phyloP scores from a whole-genome alignment of 2,888 invertebrate species.

The Drosophila bunnanda region DNA sequence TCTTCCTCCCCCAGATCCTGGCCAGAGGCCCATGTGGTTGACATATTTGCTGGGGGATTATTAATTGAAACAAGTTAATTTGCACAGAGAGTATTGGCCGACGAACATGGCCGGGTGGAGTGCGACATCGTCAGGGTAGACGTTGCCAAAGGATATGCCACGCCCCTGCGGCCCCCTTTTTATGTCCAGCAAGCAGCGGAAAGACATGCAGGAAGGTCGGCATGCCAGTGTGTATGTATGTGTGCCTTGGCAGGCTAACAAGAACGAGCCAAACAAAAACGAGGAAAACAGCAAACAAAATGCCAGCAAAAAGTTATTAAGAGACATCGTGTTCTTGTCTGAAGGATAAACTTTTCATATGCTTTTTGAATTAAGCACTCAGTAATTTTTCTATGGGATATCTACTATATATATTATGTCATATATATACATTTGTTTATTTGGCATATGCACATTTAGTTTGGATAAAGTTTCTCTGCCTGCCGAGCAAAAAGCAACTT shows the following conservation, averaged over 20 bases:
- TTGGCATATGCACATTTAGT: constrained; percentile 64
- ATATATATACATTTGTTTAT: constrained; percentile 53
- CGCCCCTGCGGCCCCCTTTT: constrained; percentile 36
- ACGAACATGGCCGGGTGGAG: constrained; percentile 14
- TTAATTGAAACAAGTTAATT: constrained; percentile 84
- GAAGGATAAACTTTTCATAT: constrained; percentile 76
- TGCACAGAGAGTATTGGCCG: constrained; percentile 74
- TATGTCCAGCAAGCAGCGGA: constrained; percentile 4
- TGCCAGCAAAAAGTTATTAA: constrained; percentile 75
- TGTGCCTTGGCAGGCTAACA: constrained; percentile 43
- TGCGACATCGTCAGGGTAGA: constrained; percentile 64
- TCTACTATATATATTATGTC: constrained; percentile 29
- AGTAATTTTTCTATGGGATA: constrained; percentile 46
- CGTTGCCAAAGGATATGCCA: constrained; percentile 65
- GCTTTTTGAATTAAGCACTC: constrained; percentile 73
- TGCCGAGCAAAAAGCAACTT: constrained; percentile 65
- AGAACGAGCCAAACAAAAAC: constrained; percentile 52
- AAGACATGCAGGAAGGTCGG: constrained; percentile 3
- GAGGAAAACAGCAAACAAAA: constrained; percentile 72
- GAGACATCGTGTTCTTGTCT: constrained; percentile 65
- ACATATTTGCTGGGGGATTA: constrained; percentile 84
- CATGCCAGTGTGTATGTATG: constrained; percentile 7
- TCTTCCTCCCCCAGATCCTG: constrained; percentile 12
- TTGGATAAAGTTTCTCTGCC: constrained; percentile 54
- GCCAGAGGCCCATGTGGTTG: constrained; percentile 69